Evolutionary conservation across 2,888 invertebrate genomes (phyloP).

Genomic region (Eupithecia abbreviata): DNA sequence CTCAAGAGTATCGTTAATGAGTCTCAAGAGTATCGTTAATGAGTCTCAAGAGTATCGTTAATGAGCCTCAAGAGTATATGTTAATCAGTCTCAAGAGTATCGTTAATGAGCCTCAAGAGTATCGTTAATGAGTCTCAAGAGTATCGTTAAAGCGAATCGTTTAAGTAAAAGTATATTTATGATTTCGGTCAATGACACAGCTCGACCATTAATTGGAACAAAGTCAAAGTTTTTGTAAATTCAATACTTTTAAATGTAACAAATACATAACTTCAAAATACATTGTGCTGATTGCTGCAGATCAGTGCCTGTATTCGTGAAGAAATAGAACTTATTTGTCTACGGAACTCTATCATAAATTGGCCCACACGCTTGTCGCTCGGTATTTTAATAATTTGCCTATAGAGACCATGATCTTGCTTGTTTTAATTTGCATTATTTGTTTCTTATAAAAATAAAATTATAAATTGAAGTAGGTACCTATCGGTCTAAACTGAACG

Average conservation of each 20-base stretch:
- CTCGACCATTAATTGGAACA: not conserved
- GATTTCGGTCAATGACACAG: not conserved
- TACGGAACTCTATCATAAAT: not conserved
- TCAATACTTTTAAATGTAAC: not conserved
- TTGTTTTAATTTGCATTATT: not conserved
- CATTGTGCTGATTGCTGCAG: too few species aligned
- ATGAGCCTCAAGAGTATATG: too few species aligned
- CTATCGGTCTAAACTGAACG: not conserved
- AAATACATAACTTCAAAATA: not conserved
- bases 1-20: too few species aligned
- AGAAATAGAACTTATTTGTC: too few species aligned
- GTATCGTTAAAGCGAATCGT: too few species aligned
- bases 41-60: too few species aligned
- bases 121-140: too few species aligned
- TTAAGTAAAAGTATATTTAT: not conserved
- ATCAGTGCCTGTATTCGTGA: too few species aligned
- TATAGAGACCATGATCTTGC: not conserved
- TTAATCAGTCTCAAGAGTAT: too few species aligned
- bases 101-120: too few species aligned
- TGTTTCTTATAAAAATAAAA: not conserved
- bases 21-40: too few species aligned
- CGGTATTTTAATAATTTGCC: not conserved
- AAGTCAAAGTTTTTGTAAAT: not conserved
- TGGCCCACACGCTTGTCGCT: not conserved
- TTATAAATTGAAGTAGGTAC: constrained; percentile 16